Conservation (phyloP, 2,888 invertebrate species). For the Sympetrum striolatum region DNA sequence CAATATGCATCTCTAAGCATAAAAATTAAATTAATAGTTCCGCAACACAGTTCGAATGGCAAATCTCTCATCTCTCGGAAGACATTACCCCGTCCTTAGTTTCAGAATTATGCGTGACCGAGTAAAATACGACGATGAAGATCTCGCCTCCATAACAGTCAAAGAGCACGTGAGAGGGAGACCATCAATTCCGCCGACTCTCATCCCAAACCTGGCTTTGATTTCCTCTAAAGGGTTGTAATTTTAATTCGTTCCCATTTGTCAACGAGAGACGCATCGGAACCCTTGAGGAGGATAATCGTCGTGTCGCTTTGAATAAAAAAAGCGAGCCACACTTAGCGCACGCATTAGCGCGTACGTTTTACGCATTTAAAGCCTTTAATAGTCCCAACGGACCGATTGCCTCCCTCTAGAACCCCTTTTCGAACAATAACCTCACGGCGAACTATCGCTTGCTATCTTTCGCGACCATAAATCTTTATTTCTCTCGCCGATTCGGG, state of each 20-base stretch:
- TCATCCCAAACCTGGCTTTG: not conserved
- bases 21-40: too few relatives aligned
- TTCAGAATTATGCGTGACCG: too few relatives aligned
- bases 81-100: too few relatives aligned
- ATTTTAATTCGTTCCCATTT: not conserved
- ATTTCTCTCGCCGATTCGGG: not conserved
- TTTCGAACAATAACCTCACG: not conserved
- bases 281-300: not conserved
- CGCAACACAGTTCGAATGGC: too few relatives aligned
- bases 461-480: not conserved
- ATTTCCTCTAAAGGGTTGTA: not conserved
- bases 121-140: too few relatives aligned
- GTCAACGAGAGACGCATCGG: not conserved
- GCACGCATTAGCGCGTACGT: not conserved
- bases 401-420: not conserved
- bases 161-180: not conserved
- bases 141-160: too few relatives aligned
- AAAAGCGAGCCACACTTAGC: not conserved
- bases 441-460: not conserved
- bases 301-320: not conserved
- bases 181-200: not conserved
- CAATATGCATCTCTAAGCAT: too few relatives aligned
- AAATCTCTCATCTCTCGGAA: too few relatives aligned
- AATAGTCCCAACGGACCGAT: not conserved
- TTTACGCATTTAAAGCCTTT: not conserved